phyloP scores from a whole-genome alignment of 2,888 invertebrate genomes.

The Drosophila falleni region DNA sequence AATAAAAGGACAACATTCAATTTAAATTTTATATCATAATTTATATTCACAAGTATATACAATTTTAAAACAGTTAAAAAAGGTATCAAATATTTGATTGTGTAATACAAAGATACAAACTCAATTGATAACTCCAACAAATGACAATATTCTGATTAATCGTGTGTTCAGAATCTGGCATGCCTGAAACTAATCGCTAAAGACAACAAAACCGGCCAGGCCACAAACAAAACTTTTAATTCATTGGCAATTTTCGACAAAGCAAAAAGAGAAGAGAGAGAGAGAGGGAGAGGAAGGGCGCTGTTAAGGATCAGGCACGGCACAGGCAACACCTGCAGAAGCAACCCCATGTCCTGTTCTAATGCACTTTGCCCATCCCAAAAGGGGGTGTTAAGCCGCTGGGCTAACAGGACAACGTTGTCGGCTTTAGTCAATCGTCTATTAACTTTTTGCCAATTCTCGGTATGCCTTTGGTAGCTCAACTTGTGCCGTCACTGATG shows the following conservation, averaged over 20 bases:
- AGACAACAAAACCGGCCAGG: slow-evolving; percentile 75
- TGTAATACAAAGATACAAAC: background rate
- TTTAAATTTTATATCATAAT: too few species aligned
- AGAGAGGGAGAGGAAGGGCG: background rate
- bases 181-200: slow-evolving; percentile 59
- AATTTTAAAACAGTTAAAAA: background rate
- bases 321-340: slow-evolving; percentile 74
- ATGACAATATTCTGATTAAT: slow-evolving; percentile 63
- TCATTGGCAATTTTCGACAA: slow-evolving; percentile 49
- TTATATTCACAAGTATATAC: background rate
- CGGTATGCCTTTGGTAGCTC: slow-evolving; percentile 10
- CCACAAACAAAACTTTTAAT: slow-evolving; percentile 71
- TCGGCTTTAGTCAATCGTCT: slow-evolving; percentile 81
- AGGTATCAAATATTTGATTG: background rate
- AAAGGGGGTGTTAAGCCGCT: slow-evolving; percentile 75
- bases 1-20: too few species aligned
- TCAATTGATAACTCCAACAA: slow-evolving; percentile 27
- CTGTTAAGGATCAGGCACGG: slow-evolving; percentile 45
- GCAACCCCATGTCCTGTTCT: slow-evolving; percentile 57
- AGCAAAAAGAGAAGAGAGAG: background rate
- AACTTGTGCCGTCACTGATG: slow-evolving; percentile 51
- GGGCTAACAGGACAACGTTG: slow-evolving; percentile 52
- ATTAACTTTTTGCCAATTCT: slow-evolving; percentile 82
- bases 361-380: slow-evolving; percentile 76
- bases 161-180: slow-evolving; percentile 23